Base-by-base conservation (phyloP, 2,797 vertebrate species). In the Aphelocoma californica region DNA sequence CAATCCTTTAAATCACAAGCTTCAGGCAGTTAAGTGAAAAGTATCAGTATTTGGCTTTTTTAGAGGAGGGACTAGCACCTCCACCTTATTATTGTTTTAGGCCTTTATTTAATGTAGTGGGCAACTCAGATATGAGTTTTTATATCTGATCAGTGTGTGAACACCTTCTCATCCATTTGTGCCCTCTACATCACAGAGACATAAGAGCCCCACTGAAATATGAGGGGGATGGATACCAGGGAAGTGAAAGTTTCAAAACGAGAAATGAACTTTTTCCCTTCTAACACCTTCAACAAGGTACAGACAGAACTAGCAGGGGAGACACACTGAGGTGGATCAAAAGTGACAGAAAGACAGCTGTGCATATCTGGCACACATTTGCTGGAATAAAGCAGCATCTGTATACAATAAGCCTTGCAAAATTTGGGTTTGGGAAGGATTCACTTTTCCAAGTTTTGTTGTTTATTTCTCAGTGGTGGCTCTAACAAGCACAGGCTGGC, bases 291-390 rank as follows among this genome's bases (percentile, higher is more conserved):
- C 86, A 91, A 66, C 54, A 81, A 58, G 17, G 31, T 74, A 93
- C 53, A 81, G 54, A 44, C 38, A 96, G 62, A 89, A 72, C 61
- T 79, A 93, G 85, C 48, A 88, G 69, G 70, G 72, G 36, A 93
- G 48, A 81, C 80, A 77, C 26, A 81, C 82, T 86, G 82, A 90
- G 70, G 85, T 84, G 85, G 85, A 96, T 93, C 90, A 96, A 86
- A 97, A 96, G 89, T 95, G 96, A 96, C 90, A 96, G 89, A 97
- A 92, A 96, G 80, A 88, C 85, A 96, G 85, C 85, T 95, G 87
- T 95, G 91, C 40, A 14, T 96, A 79, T 48, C 80, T 92, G 87
- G 89, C 95, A 95, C 67, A 78, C n/a, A 56, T 88, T 95, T 70
- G 40, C 77, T 90, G 51, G 79, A 91, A 94, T 60, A 72, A 77